Percentiles rank a stretch among this genome's conserved stretches.
phyloP scores from a whole-genome alignment of 37 sponge, comb jelly and placozoan species.

The Halichondria panicea region DNA sequence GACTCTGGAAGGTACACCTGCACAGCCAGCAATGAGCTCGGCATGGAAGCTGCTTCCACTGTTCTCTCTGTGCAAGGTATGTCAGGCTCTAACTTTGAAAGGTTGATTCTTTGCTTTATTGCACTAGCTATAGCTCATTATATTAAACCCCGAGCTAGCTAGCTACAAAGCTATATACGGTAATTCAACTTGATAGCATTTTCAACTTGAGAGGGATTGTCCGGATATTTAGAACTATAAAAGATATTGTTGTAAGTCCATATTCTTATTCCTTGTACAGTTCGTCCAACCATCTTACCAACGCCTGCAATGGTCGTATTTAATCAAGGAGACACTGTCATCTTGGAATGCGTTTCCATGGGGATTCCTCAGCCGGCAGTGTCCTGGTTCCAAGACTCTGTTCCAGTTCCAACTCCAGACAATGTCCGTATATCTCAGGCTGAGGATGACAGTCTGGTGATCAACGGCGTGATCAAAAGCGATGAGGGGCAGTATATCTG shows the following conservation, averaged over 20 bases:
- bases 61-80: slow-evolving; percentile 38
- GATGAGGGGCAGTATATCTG: slow-evolving; percentile 50
- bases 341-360: slow-evolving; percentile 41
- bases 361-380: slow-evolving; percentile 63
- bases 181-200: too few species aligned
- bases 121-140: too few species aligned
- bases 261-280: neutral
- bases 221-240: too few species aligned
- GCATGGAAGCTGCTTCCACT: slow-evolving; percentile 18
- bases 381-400: slow-evolving; percentile 41
- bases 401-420: slow-evolving; percentile 20
- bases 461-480: slow-evolving; percentile 10
- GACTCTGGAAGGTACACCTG: slow-evolving; percentile 61
- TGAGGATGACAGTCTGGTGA: slow-evolving; percentile 42
- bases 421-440: slow-evolving; percentile 7
- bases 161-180: too few species aligned
- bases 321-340: slow-evolving; percentile 1
- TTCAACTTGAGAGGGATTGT: too few species aligned
- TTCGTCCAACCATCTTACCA: slow-evolving; percentile 23
- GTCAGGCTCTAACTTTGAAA: neutral
- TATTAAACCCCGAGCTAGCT: too few species aligned
- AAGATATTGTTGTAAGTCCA: too few species aligned
- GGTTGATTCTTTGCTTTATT: neutral
- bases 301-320: neutral
- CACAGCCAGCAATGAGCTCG: slow-evolving; percentile 29